phyloP scores from a whole-genome alignment of 2,888 invertebrate genomes.

The Lasius fuliginosus region DNA sequence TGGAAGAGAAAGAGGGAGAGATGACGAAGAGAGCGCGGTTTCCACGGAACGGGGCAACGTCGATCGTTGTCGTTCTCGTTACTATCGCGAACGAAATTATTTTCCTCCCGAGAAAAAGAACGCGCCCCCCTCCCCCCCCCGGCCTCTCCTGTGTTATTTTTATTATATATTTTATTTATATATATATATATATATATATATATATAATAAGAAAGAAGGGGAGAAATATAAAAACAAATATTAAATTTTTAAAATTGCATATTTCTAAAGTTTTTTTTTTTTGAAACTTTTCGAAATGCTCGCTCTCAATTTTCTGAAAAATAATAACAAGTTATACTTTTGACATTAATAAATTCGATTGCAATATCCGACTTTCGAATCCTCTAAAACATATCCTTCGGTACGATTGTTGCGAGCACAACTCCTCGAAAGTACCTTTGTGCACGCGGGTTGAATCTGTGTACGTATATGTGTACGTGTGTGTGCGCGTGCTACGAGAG shows the following conservation, averaged over 20 bases:
- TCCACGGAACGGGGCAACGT: constrained; percentile 32
- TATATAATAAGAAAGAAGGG: neutral
- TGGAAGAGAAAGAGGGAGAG: constrained; percentile 18
- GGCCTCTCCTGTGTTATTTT: too few species aligned
- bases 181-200: too few species aligned
- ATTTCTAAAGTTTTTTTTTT: neutral
- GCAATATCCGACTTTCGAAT: constrained; percentile 21
- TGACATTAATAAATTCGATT: constrained; percentile 21
- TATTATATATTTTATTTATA: too few species aligned
- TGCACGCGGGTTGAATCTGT: neutral
- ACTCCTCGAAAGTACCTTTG: constrained; percentile 47
- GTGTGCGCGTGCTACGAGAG: constrained; percentile 56
- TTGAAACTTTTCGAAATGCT: neutral
- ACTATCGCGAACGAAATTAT: constrained; percentile 54
- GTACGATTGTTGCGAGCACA: constrained; percentile 8
- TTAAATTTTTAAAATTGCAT: neutral
- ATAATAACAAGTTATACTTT: neutral
- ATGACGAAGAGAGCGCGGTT: constrained; percentile 44
- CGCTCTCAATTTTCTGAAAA: neutral
- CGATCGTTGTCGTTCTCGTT: constrained; percentile 57
- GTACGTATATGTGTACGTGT: constrained; percentile 23
- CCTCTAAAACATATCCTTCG: constrained; percentile 8
- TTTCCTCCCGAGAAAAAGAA: constrained; percentile 51
- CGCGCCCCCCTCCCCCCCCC: neutral
- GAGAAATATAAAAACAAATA: neutral